Base-by-base conservation (phyloP, 30 jellyfish, hydroid and myxozoan genomes). In the Aurelia sp. region DNA sequence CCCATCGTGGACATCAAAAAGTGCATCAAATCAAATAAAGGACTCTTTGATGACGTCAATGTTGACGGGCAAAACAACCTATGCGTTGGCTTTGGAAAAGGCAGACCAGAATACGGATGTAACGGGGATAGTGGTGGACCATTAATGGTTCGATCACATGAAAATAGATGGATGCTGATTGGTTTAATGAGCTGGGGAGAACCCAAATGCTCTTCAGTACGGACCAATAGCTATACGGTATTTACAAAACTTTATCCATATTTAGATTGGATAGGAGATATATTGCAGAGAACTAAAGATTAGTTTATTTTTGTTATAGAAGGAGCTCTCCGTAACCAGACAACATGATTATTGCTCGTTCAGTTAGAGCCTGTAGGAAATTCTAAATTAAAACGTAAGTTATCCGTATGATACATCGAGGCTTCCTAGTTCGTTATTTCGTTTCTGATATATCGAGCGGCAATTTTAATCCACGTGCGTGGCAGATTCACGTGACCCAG, bases 91-190 rank as follows among this genome's bases (percentile, higher is more conserved):
- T 81, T 58, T 63, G 98, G 98, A 22, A 78, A 78, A 38, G 58
- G 5, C 27, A 27, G 90, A 50, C 78, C 82, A 22, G 96, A 81
- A 47, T 81, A 93, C 41, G 98, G 97, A 8, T 93, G 98, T 59
- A 84, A 87, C 22, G 98, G 98, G 20, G 98, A 93, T 81, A 93
- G 98, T 64, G 98, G 98, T 3, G 97, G 98, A 5, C 96, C 96
- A 10, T 79, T 93, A 48, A 74, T 84, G 88, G 52, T 53, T 22
- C 82, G 82, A 76, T 27, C 89, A 44, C 19, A 16, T 19, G 41
- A 67, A 21, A 65, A 60, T 3, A 58, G 22, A 27, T 93, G 98
- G 98, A 9, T 77, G 50, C 69, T 88, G 31, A 59, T 70, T 76
- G 98, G 98, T 11, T 44, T 93, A 9, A 82, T 86, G 86, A 87